A percentile compares a stretch with the other conserved stretches of the same genome.
phyloP scores from a whole-genome alignment of 2,113 vertebrate genomes.

The Mobula hypostoma region DNA sequence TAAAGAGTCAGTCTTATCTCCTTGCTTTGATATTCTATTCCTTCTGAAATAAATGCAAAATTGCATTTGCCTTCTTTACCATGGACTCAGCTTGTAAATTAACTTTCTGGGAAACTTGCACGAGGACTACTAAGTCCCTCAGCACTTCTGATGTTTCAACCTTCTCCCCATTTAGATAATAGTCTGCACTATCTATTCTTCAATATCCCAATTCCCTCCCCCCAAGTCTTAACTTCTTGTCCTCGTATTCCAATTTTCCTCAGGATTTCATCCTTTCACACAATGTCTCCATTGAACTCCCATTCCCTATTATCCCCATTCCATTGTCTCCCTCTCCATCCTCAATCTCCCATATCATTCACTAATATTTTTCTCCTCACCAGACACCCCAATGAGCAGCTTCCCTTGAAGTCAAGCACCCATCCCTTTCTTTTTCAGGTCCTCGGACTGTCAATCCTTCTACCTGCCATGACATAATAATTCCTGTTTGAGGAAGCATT shows the following conservation, averaged over 20 bases:
- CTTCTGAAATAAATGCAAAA: too few species aligned
- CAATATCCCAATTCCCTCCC: neutral
- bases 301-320: neutral
- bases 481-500: neutral
- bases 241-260: neutral
- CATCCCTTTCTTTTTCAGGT: neutral
- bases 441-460: neutral
- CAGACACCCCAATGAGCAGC: neutral
- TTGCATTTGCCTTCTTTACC: too few species aligned
- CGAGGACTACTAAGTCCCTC: too few species aligned
- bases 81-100: too few species aligned
- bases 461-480: neutral
- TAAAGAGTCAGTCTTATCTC: too few species aligned
- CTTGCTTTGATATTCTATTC: too few species aligned
- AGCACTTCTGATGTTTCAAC: too few species aligned
- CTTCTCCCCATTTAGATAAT: too few species aligned
- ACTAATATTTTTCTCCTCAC: neutral
- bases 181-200: neutral
- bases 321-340: neutral
- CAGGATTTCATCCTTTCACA: neutral
- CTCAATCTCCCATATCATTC: neutral
- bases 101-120: too few species aligned
- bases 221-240: neutral
- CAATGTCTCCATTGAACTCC: neutral
- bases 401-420: neutral